These are phyloP conservation scores for Nasonia longicornis DNA, from an alignment of 1,140 invertebrate species.

Conservation along the genomic window DNA sequence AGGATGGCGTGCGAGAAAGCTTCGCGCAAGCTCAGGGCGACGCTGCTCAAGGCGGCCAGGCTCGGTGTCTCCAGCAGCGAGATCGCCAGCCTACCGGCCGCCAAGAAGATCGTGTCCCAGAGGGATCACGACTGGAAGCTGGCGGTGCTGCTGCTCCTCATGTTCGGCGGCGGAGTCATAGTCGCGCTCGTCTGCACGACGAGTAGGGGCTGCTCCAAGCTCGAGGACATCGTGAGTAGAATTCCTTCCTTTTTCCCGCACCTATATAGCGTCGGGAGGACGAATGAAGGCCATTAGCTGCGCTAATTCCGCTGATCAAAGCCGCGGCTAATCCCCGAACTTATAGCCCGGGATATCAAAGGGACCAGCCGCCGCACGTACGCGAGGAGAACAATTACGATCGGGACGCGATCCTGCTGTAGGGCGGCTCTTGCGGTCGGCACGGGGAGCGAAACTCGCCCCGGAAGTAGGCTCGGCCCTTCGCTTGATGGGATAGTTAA, in stretches of 20 bases:
- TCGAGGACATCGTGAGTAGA: constrained; percentile 66
- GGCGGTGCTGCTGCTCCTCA: constrained; percentile 63
- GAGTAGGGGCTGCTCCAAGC: constrained; percentile 64
- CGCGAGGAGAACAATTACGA: not conserved
- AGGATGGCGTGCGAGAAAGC: constrained; percentile 67
- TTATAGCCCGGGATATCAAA: not conserved
- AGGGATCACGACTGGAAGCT: constrained; percentile 66
- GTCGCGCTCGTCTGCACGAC: constrained; percentile 65
- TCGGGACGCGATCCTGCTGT: not conserved
- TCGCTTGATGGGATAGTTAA: constrained; percentile 25
- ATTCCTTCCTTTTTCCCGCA: not conserved
- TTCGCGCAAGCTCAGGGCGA: constrained; percentile 59
- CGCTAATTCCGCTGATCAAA: not conserved
- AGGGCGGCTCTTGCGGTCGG: not conserved
- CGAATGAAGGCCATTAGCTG: not conserved
- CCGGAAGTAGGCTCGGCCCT: constrained; percentile 21
- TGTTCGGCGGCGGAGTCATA: constrained; percentile 64
- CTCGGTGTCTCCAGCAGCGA: constrained; percentile 60
- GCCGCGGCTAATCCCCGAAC: too few relatives aligned
- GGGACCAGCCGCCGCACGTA: not conserved
- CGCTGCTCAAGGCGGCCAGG: constrained; percentile 62
- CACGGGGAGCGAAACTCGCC: not conserved
- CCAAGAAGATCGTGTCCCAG: constrained; percentile 62
- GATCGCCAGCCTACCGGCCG: constrained; percentile 59
- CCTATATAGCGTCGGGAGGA: not conserved